Evolutionary conservation across 2,888 invertebrate species (phyloP).

Genomic region (Sericinus montela): DNA sequence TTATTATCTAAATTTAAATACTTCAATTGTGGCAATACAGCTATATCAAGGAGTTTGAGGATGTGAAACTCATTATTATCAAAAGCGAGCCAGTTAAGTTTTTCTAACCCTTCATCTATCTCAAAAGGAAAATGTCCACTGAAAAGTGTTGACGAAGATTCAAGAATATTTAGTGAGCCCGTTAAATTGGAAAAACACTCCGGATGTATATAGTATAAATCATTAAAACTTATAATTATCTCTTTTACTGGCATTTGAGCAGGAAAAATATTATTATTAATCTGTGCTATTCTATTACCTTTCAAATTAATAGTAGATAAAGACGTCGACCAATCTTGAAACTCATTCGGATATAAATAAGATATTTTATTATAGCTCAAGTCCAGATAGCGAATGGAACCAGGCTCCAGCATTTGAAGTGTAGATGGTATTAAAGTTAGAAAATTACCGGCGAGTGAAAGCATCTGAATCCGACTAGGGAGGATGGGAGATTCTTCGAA

Average conservation of each 20-base stretch:
- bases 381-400: conserved; percentile 88
- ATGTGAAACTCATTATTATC: conserved; percentile 92
- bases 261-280: conserved; percentile 85
- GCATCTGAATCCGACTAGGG: conserved; percentile 84
- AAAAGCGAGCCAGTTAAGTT: conserved; percentile 89
- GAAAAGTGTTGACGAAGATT: conserved; percentile 91
- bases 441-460: conserved; percentile 90
- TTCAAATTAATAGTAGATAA: conserved; percentile 89
- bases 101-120: conserved; percentile 85
- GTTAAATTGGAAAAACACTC: conserved; percentile 89
- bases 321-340: conserved; percentile 87
- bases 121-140: conserved; percentile 88
- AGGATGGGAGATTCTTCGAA: conserved; percentile 79
- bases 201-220: conserved; percentile 88
- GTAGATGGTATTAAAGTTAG: conserved; percentile 86
- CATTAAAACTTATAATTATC: conserved; percentile 94
- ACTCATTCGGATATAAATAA: conserved; percentile 87
- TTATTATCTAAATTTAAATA: conserved; percentile 94
- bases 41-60: conserved; percentile 84
- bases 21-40: conserved; percentile 83
- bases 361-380: conserved; percentile 92
- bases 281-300: conserved; percentile 89
- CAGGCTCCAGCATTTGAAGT: conserved; percentile 84
- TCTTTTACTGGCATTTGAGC: conserved; percentile 89
- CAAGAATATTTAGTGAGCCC: conserved; percentile 87